Evolutionary conservation across 2,113 vertebrate genomes (phyloP).

Genomic region (Tragelaphus buxtoni): DNA sequence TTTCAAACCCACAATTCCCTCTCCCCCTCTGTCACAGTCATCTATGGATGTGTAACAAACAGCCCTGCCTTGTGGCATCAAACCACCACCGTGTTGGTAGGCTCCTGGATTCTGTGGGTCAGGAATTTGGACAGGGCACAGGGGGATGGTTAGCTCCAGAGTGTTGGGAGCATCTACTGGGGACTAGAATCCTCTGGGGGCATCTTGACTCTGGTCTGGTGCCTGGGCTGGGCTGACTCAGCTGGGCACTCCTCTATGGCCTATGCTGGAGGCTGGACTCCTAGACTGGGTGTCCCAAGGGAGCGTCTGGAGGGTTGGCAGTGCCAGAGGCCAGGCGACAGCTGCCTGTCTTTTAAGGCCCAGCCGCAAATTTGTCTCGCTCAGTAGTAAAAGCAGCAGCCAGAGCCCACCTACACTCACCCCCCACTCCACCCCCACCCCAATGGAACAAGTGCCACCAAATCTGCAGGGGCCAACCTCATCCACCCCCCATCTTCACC

Average conservation of each 20-base stretch:
- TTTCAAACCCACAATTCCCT: accelerated
- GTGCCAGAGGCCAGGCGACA: not conserved
- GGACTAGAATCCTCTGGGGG: not conserved
- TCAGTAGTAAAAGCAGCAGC: not conserved
- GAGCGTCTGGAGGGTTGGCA: not conserved
- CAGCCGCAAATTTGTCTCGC: accelerated
- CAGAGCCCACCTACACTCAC: not conserved
- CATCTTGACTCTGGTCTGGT: not conserved
- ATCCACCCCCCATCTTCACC: not conserved
- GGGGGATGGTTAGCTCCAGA: not conserved
- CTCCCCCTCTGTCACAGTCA: not conserved
- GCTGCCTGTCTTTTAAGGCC: not conserved
- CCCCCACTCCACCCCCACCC: no score
- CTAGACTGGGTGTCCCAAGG: no score
- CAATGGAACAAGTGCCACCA: no score
- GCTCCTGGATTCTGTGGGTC: not conserved
- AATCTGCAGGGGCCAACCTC: not conserved
- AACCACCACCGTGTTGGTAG: accelerated
- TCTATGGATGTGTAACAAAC: not conserved
- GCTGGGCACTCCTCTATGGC: not conserved
- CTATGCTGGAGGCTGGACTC: not conserved
- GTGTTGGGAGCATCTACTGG: accelerated
- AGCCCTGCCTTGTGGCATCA: not conserved
- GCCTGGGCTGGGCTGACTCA: not conserved
- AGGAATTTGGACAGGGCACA: not conserved